phyloP scores from a whole-genome alignment of 1,140 invertebrate species.

The Sycobia sp. region DNA sequence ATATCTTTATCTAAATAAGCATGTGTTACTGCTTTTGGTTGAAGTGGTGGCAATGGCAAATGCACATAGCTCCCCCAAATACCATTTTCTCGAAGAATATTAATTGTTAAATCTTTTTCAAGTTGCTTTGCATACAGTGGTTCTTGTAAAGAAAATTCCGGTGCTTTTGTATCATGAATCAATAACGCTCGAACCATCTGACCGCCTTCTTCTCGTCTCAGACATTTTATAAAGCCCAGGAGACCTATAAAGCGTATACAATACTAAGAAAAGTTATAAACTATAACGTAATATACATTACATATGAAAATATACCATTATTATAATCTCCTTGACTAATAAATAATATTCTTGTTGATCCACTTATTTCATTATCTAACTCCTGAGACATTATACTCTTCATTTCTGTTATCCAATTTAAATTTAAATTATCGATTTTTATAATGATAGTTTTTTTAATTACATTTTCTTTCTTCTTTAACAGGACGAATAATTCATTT shows the following conservation, averaged over 20 bases:
- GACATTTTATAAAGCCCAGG: slow-evolving; percentile 81
- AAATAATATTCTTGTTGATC: slow-evolving; percentile 58
- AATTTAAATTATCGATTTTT: slow-evolving; percentile 51
- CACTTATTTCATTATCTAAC: slow-evolving; percentile 40
- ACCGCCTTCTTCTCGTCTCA: slow-evolving; percentile 73
- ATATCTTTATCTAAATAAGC: slow-evolving; percentile 78
- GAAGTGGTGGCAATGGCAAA: slow-evolving; percentile 60
- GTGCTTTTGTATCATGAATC: slow-evolving; percentile 70
- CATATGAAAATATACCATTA: slow-evolving; percentile 63
- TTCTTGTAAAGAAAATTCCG: slow-evolving; percentile 67
- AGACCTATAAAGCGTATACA: slow-evolving; percentile 67
- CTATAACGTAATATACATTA: background rate
- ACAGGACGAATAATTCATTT: slow-evolving; percentile 45
- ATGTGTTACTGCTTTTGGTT: slow-evolving; percentile 63
- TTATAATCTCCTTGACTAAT: slow-evolving; percentile 67
- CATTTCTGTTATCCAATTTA: slow-evolving; percentile 63
- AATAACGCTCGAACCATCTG: slow-evolving; percentile 68
- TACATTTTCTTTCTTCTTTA: slow-evolving; percentile 47
- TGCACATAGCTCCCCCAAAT: slow-evolving; percentile 82
- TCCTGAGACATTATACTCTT: slow-evolving; percentile 63
- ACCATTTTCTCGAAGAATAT: slow-evolving; percentile 70
- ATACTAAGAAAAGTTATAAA: background rate
- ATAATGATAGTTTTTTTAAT: slow-evolving; percentile 44
- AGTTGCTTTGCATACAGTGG: slow-evolving; percentile 70
- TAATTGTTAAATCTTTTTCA: slow-evolving; percentile 76